Conservation (phyloP, 2,797 vertebrate species). For the Arctocebus calabarensis region DNA sequence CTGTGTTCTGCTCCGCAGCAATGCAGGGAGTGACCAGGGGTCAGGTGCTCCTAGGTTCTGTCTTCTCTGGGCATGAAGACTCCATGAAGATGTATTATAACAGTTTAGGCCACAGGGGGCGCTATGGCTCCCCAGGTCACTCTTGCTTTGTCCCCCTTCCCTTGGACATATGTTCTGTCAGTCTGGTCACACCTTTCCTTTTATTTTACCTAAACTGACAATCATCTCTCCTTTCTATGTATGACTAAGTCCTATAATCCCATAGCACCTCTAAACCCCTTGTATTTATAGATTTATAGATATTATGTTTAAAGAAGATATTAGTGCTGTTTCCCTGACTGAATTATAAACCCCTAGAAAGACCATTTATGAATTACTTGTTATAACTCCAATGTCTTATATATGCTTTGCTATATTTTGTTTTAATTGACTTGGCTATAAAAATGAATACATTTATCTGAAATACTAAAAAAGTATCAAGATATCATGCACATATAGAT, state of each 20-base stretch:
- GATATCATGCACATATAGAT: not conserved
- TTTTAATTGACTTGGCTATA: slow-evolving; percentile 6
- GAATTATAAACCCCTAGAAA: not conserved
- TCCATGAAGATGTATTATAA: too few relatives aligned
- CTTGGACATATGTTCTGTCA: too few relatives aligned
- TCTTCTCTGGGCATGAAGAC: fast-evolving
- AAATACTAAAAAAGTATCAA: not conserved
- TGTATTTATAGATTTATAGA: not conserved
- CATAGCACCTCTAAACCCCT: not conserved
- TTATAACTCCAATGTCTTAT: not conserved
- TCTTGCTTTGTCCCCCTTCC: too few relatives aligned
- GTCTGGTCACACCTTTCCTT: not conserved
- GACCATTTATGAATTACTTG: not conserved
- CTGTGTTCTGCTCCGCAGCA: too few relatives aligned
- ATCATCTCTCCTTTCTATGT: not conserved
- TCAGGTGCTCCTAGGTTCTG: not conserved
- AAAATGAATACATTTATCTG: slow-evolving; percentile 13
- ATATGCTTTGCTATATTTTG: slow-evolving; percentile 6
- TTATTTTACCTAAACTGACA: not conserved
- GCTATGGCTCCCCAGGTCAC: fast-evolving
- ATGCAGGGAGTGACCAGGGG: too few relatives aligned
- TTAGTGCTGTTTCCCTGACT: not conserved
- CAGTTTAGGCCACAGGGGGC: too few relatives aligned
- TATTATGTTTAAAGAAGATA: not conserved
- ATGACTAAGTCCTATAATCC: not conserved